Evolutionary conservation across 1,140 invertebrate species (phyloP).

Genomic region (Drosophila yakuba): DNA sequence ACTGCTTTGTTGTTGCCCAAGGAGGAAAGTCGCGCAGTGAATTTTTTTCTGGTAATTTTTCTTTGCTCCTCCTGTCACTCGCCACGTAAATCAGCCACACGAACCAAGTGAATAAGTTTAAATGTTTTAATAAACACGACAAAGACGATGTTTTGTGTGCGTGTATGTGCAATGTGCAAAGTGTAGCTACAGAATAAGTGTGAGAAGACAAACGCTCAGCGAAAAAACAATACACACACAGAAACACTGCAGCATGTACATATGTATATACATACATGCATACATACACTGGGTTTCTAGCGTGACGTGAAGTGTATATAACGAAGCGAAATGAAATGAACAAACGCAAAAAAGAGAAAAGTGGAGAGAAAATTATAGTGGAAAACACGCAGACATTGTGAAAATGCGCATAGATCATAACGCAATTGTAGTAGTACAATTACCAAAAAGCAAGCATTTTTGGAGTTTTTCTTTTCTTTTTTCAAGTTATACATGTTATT

Average conservation of each 20-base stretch:
- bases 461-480: slow-evolving; percentile 42
- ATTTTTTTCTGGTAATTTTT: slow-evolving; percentile 80
- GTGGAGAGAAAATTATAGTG: slow-evolving; percentile 34
- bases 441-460: slow-evolving; percentile 33
- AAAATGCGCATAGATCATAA: slow-evolving; percentile 59
- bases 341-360: slow-evolving; percentile 61
- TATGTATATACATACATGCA: slow-evolving; percentile 36
- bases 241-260: slow-evolving; percentile 53
- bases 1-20: slow-evolving; percentile 56
- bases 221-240: slow-evolving; percentile 69
- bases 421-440: slow-evolving; percentile 50
- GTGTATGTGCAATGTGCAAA: too few relatives aligned
- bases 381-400: slow-evolving; percentile 74
- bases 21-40: slow-evolving; percentile 74
- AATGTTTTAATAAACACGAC: slow-evolving; percentile 28
- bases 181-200: slow-evolving; percentile 30
- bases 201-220: slow-evolving; percentile 26
- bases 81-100: slow-evolving; percentile 11
- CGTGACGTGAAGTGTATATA: slow-evolving; percentile 77
- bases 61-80: slow-evolving; percentile 28
- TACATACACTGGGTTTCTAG: slow-evolving; percentile 62
- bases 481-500: slow-evolving; percentile 44
- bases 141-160: slow-evolving; percentile 48
- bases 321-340: slow-evolving; percentile 25
- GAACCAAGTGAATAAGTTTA: slow-evolving; percentile 11